These are phyloP conservation scores for Fregetta grallaria DNA, from an alignment of 2,113 vertebrate genomes.

Conservation along the genomic window DNA sequence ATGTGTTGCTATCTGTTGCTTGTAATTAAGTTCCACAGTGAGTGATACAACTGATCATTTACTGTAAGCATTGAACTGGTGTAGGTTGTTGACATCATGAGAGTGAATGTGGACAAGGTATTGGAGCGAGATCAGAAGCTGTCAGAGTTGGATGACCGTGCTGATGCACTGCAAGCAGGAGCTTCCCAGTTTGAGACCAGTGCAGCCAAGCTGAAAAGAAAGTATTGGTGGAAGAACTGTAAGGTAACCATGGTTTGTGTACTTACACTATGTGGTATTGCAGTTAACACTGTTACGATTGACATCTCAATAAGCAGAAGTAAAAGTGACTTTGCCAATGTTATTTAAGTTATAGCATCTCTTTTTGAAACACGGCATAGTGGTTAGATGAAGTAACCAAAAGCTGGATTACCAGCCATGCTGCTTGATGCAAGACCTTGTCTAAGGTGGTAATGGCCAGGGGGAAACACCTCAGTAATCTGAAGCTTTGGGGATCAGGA, in stretches of 20 bases:
- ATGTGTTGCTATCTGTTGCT: background rate
- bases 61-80: background rate
- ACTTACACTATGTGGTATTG: background rate
- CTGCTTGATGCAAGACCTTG: background rate
- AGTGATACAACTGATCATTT: background rate
- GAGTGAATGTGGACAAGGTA: slow-evolving; percentile 96
- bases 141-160: slow-evolving; percentile 90
- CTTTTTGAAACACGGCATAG: background rate
- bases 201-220: slow-evolving; percentile 81
- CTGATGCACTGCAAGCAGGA: slow-evolving; percentile 92
- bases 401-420: background rate
- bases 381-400: background rate
- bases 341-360: background rate
- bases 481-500: background rate
- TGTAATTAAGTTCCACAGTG: background rate
- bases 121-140: slow-evolving; percentile 94
- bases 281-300: background rate
- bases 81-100: slow-evolving; percentile 97
- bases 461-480: background rate
- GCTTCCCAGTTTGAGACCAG: slow-evolving; percentile 97
- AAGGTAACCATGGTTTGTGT: slow-evolving; percentile 64
- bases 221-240: slow-evolving; percentile 86
- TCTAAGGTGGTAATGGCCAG: background rate
- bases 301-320: background rate
- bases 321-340: background rate